Evolutionary conservation across 2,113 vertebrate genomes (phyloP).

Genomic region (Eulemur rufifrons): DNA sequence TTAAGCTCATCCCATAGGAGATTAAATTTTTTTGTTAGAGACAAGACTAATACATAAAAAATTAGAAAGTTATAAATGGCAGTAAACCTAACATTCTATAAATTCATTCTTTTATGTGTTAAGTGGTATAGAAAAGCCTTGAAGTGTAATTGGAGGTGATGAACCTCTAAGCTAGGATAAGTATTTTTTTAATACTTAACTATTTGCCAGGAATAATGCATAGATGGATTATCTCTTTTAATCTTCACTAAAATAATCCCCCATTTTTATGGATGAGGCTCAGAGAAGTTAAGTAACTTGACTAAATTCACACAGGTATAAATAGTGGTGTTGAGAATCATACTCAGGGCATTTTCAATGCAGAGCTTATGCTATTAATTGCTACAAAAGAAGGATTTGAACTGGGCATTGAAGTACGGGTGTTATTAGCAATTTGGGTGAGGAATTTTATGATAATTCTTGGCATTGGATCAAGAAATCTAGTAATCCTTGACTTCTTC

Average conservation of each 20-base stretch:
- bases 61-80: background rate
- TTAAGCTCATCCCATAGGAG: background rate
- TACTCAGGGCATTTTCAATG: background rate
- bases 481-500: background rate
- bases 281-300: background rate
- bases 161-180: background rate
- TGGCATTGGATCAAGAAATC: background rate
- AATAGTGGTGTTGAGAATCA: background rate
- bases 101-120: background rate
- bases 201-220: background rate
- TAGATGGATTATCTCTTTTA: background rate
- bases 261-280: background rate
- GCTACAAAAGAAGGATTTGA: background rate
- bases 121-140: background rate
- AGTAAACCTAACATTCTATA: background rate
- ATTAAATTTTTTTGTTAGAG: background rate
- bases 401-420: background rate
- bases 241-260: background rate
- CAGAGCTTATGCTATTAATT: background rate
- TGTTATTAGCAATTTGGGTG: background rate
- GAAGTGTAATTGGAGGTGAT: background rate
- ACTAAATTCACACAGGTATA: background rate
- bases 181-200: background rate
- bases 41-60: background rate
- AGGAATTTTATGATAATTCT: background rate